A percentile compares a stretch with the other conserved stretches of the same genome.
Conservation (phyloP, 2,113 vertebrate species). For the Manacus vitellinus region DNA sequence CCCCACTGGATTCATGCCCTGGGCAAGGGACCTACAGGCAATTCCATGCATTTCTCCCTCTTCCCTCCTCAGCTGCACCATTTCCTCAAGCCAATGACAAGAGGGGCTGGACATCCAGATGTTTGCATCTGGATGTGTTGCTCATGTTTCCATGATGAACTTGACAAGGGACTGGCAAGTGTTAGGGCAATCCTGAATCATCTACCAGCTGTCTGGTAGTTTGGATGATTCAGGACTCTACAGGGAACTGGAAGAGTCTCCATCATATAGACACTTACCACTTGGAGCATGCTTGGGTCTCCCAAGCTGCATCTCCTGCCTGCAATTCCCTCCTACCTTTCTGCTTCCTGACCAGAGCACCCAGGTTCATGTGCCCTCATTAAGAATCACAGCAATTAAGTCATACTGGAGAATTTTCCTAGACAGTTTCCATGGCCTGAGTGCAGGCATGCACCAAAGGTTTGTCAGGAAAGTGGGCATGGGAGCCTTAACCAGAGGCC, state of each 20-base stretch:
- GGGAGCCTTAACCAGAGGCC: background rate
- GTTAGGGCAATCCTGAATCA: background rate
- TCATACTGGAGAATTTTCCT: background rate
- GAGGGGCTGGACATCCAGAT: background rate
- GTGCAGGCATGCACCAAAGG: background rate
- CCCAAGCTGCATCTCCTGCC: background rate
- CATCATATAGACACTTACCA: background rate
- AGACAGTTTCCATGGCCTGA: background rate
- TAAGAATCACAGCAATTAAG: background rate
- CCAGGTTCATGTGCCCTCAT: background rate
- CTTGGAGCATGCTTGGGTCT: rapidly evolving
- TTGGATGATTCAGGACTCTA: background rate
- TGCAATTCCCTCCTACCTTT: background rate
- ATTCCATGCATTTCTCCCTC: background rate
- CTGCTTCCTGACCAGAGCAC: background rate
- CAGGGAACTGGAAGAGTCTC: background rate
- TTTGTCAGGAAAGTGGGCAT: background rate
- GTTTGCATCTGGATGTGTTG: background rate
- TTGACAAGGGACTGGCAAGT: background rate
- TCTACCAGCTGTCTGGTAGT: background rate
- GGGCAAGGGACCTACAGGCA: background rate
- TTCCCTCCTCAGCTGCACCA: background rate
- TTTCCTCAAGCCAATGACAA: background rate
- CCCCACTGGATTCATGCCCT: background rate
- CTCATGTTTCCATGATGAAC: rapidly evolving